Conservation (phyloP, 2,113 vertebrate genomes). For the Sporophila hypoxantha region DNA sequence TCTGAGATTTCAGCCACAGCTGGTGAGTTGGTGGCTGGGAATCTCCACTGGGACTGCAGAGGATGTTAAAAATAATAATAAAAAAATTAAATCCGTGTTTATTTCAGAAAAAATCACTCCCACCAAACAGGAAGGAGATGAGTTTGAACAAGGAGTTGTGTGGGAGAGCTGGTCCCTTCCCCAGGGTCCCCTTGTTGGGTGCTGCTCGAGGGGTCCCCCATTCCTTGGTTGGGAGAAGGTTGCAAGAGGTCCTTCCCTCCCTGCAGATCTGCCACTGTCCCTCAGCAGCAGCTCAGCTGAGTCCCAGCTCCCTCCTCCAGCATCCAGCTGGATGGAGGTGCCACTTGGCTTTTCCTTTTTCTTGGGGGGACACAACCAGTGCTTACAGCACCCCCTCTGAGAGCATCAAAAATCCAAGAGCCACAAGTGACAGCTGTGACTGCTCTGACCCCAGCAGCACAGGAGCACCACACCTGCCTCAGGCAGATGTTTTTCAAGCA, state of each 20-base stretch:
- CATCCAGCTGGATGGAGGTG: background rate
- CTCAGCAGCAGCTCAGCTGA: background rate
- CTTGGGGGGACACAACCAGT: rapidly evolving
- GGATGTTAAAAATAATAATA: background rate
- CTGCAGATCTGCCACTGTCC: rapidly evolving
- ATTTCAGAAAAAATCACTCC: background rate
- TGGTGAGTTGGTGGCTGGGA: background rate
- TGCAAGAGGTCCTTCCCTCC: background rate
- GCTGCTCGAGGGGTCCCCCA: background rate
- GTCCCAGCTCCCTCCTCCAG: background rate
- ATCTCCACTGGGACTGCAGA: background rate
- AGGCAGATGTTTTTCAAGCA: background rate
- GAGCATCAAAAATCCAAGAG: background rate
- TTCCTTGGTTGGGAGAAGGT: background rate
- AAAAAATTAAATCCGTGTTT: background rate
- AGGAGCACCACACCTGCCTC: background rate
- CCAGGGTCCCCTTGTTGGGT: background rate
- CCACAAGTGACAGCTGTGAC: background rate
- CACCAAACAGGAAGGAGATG: rapidly evolving
- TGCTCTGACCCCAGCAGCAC: background rate
- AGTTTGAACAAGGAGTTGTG: rapidly evolving
- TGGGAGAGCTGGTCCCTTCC: background rate
- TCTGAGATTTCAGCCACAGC: background rate
- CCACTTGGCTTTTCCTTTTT: background rate
- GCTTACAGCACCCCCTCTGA: background rate